Evolutionary conservation across 1,140 invertebrate genomes (phyloP).

Genomic region (Lucilia cuprina): DNA sequence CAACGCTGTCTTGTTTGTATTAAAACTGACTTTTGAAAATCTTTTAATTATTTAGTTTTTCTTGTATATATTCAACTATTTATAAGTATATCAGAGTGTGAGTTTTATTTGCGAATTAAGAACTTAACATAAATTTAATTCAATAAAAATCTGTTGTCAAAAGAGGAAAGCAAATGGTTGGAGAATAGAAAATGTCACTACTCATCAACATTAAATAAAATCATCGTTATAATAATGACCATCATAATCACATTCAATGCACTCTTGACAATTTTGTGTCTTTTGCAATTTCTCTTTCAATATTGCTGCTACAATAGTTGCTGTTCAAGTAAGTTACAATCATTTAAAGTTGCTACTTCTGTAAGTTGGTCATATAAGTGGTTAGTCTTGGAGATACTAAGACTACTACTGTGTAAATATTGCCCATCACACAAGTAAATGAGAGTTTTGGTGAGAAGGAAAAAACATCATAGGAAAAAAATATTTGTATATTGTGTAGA

Average conservation of each 20-base stretch:
- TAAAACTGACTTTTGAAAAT: not conserved
- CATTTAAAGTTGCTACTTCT: constrained; percentile 3
- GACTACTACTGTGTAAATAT: not conserved
- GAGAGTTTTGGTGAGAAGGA: not conserved
- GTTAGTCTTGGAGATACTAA: not conserved
- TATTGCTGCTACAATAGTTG: constrained; percentile 18
- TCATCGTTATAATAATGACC: constrained; percentile 19
- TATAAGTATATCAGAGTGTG: too few species aligned
- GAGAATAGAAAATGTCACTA: constrained; percentile 11
- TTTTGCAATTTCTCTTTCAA: constrained; percentile 33
- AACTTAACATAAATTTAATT: not conserved
- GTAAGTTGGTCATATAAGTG: not conserved
- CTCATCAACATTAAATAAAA: constrained; percentile 24
- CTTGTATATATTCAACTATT: not conserved
- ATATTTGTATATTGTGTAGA: not conserved
- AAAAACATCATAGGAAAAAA: not conserved
- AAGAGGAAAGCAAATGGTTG: not conserved
- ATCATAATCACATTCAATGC: constrained; percentile 34
- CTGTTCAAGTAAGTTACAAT: not conserved
- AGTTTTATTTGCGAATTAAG: not conserved
- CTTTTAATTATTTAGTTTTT: not conserved
- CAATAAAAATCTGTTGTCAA: not conserved
- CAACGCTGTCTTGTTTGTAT: not conserved
- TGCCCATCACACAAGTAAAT: not conserved
- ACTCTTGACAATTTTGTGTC: constrained; percentile 29